A percentile compares a stretch with the other conserved stretches of the same genome.
phyloP scores from a whole-genome alignment of 2,888 invertebrate species.

The Microchrysa polita region DNA sequence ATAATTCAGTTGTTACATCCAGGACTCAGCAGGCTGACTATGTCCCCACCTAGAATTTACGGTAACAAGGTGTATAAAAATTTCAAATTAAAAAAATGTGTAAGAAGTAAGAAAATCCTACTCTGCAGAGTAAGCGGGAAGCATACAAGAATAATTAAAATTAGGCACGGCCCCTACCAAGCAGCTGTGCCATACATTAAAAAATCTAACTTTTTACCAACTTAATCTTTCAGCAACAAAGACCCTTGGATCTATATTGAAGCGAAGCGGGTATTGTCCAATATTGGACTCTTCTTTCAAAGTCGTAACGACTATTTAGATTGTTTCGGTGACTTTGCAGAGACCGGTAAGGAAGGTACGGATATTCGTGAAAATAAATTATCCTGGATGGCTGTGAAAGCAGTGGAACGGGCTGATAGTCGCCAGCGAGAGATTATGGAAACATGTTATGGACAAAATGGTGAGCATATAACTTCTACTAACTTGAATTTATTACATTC shows the following conservation, averaged over 20 bases:
- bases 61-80: too few relatives aligned
- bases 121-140: too few relatives aligned
- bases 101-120: too few relatives aligned
- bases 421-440: background rate
- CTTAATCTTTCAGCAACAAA: slow-evolving; percentile 3
- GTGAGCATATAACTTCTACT: background rate
- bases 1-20: too few relatives aligned
- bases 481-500: background rate
- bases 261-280: slow-evolving; percentile 10
- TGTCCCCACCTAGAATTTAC: too few relatives aligned
- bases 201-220: background rate
- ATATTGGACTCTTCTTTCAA: slow-evolving; percentile 24
- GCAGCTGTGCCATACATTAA: background rate
- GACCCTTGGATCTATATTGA: slow-evolving; percentile 13
- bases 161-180: too few relatives aligned
- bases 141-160: too few relatives aligned
- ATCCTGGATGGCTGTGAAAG: slow-evolving; percentile 16
- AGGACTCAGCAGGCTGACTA: too few relatives aligned
- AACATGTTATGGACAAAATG: slow-evolving; percentile 32
- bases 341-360: slow-evolving; percentile 22
- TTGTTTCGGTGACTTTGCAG: background rate
- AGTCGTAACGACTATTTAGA: slow-evolving; percentile 29
- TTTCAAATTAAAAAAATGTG: too few relatives aligned
- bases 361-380: slow-evolving; percentile 34
- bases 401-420: background rate